Base-by-base conservation (phyloP, 2,113 vertebrate genomes). In the Anthoscopus minutus region DNA sequence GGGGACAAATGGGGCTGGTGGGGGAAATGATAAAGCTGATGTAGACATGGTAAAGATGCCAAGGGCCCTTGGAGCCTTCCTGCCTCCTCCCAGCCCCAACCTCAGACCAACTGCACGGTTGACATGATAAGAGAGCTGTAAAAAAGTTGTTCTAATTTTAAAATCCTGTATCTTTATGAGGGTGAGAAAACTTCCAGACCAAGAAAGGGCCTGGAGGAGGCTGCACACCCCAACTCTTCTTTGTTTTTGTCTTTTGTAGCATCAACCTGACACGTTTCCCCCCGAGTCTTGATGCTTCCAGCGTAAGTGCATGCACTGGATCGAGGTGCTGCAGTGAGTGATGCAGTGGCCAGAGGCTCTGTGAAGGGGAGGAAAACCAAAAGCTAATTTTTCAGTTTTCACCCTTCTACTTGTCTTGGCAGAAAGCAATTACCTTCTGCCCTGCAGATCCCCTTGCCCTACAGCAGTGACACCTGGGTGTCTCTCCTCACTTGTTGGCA, bases 261-360 rank as follows among this genome's bases (percentile, higher is more conserved):
- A 38, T 98, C 76, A 80, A 8, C 9, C 35, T 93, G 81, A 94
- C 92, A 19, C 48, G 79, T 78, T 30, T 20, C 2, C 95, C 96
- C 13, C 33, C 24, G 5, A 38, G 51, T 6, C 27, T 94, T 1
- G 23, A 61, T 1, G 1, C 70, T 35, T n/a, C 86, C 35, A 61
- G 84, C 0, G 98, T 98, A 97, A 97, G 98, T 98, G 19, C 31
- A 4, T 15, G 57, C 38, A 7, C 13, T 17, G 40, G 69, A 7
- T 5, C 0, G 4, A 37, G 74, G 25, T 2, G 3, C n/a, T 65
- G 54, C 60, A 37, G 42, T 1, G 28, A 37, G 62, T 9, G 4
- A 13, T 33, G n/a, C 21, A 56, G 3, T 27, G 48, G 23, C 15
- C 78, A 51, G 48, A 58, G 65, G 11, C 22, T 24, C 42, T 22